These are phyloP conservation scores for Rattus norvegicus DNA, from an alignment of 2,113 vertebrate genomes.

Conservation along the genomic window DNA sequence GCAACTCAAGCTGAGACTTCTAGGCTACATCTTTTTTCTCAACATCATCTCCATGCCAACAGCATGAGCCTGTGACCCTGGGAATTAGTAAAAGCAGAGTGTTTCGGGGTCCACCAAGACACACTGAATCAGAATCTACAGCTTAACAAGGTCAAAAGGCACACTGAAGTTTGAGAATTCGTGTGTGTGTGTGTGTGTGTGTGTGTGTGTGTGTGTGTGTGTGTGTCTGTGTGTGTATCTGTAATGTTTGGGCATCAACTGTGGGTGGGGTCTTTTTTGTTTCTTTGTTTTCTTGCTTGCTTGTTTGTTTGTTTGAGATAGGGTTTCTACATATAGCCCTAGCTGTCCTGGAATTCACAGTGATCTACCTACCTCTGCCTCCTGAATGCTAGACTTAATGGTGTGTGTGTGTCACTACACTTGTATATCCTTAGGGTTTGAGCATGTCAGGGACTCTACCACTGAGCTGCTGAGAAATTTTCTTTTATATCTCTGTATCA, in stretches of 20 bases:
- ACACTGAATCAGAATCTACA: background rate
- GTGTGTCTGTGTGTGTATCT: background rate
- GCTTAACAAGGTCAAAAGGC: background rate
- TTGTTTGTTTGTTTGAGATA: background rate
- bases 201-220: background rate
- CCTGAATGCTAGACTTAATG: background rate
- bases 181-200: background rate
- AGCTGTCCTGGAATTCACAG: background rate
- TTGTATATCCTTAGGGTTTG: too few relatives aligned
- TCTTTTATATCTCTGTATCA: background rate
- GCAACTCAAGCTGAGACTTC: background rate
- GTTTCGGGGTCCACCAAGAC: background rate
- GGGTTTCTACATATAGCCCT: background rate
- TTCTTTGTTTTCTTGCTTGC: background rate
- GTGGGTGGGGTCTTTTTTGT: background rate
- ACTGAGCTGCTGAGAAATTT: background rate
- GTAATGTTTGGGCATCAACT: background rate
- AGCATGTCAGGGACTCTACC: background rate
- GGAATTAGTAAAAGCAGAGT: background rate
- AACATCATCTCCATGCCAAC: background rate
- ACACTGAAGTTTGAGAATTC: background rate
- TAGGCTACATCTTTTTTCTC: background rate
- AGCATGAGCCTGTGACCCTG: background rate
- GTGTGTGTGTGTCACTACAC: too few relatives aligned
- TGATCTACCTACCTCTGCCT: background rate